A percentile compares a stretch with the other conserved stretches of the same genome.
These are phyloP conservation scores for Apocrypta bakeri DNA, from an alignment of 1,140 invertebrate species.

Conservation along the genomic window DNA sequence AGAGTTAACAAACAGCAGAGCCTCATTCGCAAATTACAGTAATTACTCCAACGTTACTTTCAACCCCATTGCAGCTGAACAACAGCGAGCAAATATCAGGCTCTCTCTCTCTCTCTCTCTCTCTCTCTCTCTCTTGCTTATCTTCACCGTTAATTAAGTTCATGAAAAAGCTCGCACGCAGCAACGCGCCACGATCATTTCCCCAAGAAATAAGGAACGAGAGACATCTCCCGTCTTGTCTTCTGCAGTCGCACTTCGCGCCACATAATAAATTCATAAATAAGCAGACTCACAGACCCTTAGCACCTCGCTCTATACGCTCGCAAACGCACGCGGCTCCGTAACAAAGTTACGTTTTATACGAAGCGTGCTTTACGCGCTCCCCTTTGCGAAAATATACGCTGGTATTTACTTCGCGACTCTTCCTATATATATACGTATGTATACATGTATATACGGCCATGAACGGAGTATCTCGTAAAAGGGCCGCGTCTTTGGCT, in stretches of 20 bases:
- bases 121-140: too few relatives aligned
- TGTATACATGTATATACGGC: background rate
- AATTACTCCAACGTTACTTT: constrained; percentile 28
- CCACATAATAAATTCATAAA: constrained; percentile 65
- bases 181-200: constrained; percentile 21
- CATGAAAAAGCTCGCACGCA: constrained; percentile 41
- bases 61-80: background rate
- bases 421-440: too few relatives aligned
- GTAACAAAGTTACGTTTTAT: constrained; percentile 69
- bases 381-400: constrained; percentile 4
- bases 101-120: too few relatives aligned
- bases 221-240: background rate
- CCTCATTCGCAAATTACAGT: background rate
- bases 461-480: constrained; percentile 1
- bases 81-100: background rate
- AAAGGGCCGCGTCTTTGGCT: constrained; percentile 12
- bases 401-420: constrained; percentile 52
- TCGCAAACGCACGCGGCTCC: constrained; percentile 54
- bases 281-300: constrained; percentile 58
- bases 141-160: constrained; percentile 41
- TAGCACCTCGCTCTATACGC: constrained; percentile 47
- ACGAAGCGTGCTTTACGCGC: constrained; percentile 59
- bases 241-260: constrained; percentile 52
- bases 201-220: background rate
- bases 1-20: background rate